Conservation (phyloP, 2,888 invertebrate species). For the Polydrusus tereticollis region DNA sequence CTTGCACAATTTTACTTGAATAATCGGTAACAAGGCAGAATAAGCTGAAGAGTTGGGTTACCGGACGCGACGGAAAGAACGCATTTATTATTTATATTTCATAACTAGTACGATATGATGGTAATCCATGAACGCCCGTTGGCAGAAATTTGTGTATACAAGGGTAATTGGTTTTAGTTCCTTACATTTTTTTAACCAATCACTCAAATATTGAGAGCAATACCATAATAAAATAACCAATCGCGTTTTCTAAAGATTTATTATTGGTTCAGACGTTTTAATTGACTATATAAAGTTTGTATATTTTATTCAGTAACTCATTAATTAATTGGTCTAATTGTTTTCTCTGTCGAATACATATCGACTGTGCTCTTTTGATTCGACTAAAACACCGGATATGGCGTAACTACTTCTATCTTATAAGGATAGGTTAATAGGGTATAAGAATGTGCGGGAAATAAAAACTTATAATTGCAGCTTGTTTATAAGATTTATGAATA, state of each 20-base stretch:
- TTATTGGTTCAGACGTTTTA: constrained; percentile 43
- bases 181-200: too few relatives aligned
- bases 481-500: constrained; percentile 25
- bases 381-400: constrained; percentile 29
- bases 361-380: constrained; percentile 14
- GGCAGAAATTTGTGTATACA: too few relatives aligned
- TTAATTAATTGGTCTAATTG: constrained; percentile 34
- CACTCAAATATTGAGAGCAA: neutral
- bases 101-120: too few relatives aligned
- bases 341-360: constrained; percentile 13
- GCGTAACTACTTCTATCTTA: constrained; percentile 25
- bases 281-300: constrained; percentile 40
- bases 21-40: too few relatives aligned
- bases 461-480: constrained; percentile 10
- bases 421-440: constrained; percentile 40
- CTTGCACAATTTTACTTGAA: too few relatives aligned
- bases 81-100: too few relatives aligned
- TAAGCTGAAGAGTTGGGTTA: too few relatives aligned
- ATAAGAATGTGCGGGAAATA: constrained; percentile 16
- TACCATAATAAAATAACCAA: neutral
- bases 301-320: constrained; percentile 34
- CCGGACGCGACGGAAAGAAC: too few relatives aligned
- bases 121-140: too few relatives aligned
- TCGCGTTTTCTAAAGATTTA: constrained; percentile 26
- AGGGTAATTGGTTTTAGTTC: too few relatives aligned